Percentiles rank a stretch among this genome's conserved stretches.
These are phyloP conservation scores for Metellina segmentata DNA, from an alignment of 2,888 invertebrate genomes.

Conservation along the genomic window DNA sequence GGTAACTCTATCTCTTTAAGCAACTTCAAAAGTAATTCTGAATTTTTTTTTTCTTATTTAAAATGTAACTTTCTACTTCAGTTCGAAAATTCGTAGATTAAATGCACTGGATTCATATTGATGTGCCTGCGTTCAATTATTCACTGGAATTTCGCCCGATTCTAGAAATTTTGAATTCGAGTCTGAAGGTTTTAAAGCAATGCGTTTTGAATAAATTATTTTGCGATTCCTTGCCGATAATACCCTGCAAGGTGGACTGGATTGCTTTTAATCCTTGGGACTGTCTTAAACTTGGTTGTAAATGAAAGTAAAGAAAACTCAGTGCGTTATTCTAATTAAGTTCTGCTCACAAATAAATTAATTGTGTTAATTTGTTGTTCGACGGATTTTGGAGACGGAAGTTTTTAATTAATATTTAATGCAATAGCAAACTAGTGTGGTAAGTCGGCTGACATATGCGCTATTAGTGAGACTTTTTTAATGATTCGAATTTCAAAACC, in stretches of 20 bases:
- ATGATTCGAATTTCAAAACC: too few relatives aligned
- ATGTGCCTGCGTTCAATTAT: not conserved
- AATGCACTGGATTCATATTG: not conserved
- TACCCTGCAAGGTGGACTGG: not conserved
- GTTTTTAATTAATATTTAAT: not conserved
- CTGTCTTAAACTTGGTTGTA: not conserved
- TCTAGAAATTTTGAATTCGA: not conserved
- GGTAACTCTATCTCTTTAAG: not conserved
- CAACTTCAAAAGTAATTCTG: not conserved
- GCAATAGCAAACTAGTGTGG: not conserved
- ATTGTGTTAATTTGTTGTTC: not conserved
- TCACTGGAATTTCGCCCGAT: not conserved
- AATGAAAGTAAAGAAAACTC: not conserved
- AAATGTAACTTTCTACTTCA: not conserved
- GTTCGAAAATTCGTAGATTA: not conserved
- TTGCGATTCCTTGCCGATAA: not conserved
- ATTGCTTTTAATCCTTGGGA: not conserved
- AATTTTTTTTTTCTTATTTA: not conserved
- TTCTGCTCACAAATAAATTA: not conserved
- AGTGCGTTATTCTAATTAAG: not conserved
- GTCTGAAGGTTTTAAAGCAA: not conserved
- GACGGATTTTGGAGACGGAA: not conserved
- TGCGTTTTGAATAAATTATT: not conserved
- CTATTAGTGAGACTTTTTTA: too few relatives aligned
- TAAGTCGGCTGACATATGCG: too few relatives aligned